Conservation (phyloP, 2,888 invertebrate species). For the Plagodis pulveraria region DNA sequence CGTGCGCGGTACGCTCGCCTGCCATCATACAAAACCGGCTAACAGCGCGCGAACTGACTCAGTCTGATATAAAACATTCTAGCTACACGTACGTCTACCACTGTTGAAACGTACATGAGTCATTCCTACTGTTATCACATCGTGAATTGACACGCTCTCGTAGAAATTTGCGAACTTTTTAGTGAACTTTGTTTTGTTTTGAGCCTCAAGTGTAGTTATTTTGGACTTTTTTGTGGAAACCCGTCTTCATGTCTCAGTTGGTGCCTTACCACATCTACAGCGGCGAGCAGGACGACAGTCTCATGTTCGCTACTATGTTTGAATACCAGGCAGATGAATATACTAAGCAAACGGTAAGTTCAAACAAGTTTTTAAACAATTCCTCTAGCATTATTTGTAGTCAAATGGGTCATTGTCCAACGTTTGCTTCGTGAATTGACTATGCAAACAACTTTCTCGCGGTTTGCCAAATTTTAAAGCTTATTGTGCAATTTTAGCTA, state of each 20-base stretch:
- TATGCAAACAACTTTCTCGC: slow-evolving; percentile 65
- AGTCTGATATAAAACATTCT: slow-evolving; percentile 82
- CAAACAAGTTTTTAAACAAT: slow-evolving; percentile 10
- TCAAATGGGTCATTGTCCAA: slow-evolving; percentile 4
- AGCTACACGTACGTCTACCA: slow-evolving; percentile 72
- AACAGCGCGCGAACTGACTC: slow-evolving; percentile 74
- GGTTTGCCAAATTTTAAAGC: slow-evolving; percentile 39
- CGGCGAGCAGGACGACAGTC: slow-evolving; percentile 83
- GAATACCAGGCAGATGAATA: slow-evolving; percentile 80
- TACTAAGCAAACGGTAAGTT: slow-evolving; percentile 76
- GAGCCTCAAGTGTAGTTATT: slow-evolving; percentile 61
- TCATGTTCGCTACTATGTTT: slow-evolving; percentile 84
- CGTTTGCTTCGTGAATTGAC: slow-evolving; percentile 45
- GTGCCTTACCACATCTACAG: slow-evolving; percentile 82
- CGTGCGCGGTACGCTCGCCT: slow-evolving; percentile 71
- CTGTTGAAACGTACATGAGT: slow-evolving; percentile 67
- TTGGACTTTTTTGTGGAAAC: slow-evolving; percentile 60
- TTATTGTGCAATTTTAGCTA: background rate
- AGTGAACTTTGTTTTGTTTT: slow-evolving; percentile 48
- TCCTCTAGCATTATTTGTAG: background rate
- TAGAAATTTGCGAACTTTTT: slow-evolving; percentile 60
- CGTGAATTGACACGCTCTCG: slow-evolving; percentile 62
- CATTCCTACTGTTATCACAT: slow-evolving; percentile 72
- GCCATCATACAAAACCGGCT: slow-evolving; percentile 78
- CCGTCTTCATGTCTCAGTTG: slow-evolving; percentile 86